These are phyloP conservation scores for Speoplatyrhinus poulsoni DNA, from an alignment of 2,113 vertebrate species.

Conservation along the genomic window DNA sequence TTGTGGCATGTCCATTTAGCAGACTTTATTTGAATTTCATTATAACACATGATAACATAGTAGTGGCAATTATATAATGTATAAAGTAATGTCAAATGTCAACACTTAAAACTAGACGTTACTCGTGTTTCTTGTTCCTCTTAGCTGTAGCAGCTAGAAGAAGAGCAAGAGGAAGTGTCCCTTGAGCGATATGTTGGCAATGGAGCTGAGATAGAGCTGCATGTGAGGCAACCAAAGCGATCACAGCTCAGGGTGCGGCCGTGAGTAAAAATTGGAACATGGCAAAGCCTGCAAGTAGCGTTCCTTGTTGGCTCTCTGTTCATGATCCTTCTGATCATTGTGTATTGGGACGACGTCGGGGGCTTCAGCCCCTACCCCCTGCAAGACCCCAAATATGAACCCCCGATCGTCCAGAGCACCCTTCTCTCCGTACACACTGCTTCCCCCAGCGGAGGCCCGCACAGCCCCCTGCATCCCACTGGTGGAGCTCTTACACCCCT, in stretches of 20 bases:
- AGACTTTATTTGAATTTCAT: too few species aligned
- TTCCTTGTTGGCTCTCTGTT: slow-evolving; percentile 66
- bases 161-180: slow-evolving; percentile 37
- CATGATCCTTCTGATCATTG: slow-evolving; percentile 66
- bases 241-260: neutral
- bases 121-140: slow-evolving; percentile 44
- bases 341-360: slow-evolving; percentile 70
- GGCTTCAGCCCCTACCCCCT: slow-evolving; percentile 54
- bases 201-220: slow-evolving; percentile 52
- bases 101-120: neutral
- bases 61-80: too few species aligned
- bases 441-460: neutral
- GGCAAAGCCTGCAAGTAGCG: slow-evolving; percentile 53
- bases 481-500: neutral
- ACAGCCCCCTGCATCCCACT: neutral
- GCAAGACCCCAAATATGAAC: slow-evolving; percentile 38
- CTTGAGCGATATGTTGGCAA: slow-evolving; percentile 16
- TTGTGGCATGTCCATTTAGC: too few species aligned
- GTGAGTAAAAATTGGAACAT: slow-evolving; percentile 48
- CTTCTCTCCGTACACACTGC: neutral
- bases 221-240: slow-evolving; percentile 13
- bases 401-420: neutral
- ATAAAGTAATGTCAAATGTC: too few species aligned
- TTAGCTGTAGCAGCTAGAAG: slow-evolving; percentile 12
- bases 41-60: too few species aligned